Percentiles rank a stretch among this genome's conserved stretches.
Conservation (phyloP, 2,113 vertebrate species). For the Antechinus stuartii region DNA sequence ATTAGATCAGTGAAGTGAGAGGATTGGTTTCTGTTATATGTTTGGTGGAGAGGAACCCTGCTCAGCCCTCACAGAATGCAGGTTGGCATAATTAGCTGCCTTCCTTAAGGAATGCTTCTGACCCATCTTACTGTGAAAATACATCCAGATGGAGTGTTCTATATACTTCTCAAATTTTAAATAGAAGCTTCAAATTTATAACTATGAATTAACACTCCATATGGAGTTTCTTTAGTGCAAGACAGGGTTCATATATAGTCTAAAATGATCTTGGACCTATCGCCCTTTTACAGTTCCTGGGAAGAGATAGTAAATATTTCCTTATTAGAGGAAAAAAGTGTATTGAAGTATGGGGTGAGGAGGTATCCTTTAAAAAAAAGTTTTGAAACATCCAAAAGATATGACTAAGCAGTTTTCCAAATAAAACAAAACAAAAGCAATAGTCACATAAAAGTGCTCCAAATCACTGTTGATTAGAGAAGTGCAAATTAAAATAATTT, state of each 20-base stretch:
- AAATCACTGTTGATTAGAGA: not conserved
- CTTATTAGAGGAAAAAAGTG: not conserved
- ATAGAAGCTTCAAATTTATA: not conserved
- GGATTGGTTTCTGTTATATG: slow-evolving; percentile 62
- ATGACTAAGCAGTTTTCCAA: not conserved
- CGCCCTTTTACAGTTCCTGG: not conserved
- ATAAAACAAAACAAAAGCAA: not conserved
- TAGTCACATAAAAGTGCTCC: not conserved
- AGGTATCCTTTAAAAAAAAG: not conserved
- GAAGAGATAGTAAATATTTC: not conserved
- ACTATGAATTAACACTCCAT: not conserved
- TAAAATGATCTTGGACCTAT: not conserved
- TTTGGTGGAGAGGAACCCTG: slow-evolving; percentile 38
- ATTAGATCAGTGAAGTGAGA: slow-evolving; percentile 69
- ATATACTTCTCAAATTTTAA: slow-evolving; percentile 11
- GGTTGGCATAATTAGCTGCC: slow-evolving; percentile 64
- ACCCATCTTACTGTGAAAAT: slow-evolving; percentile 35
- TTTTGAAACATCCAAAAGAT: not conserved
- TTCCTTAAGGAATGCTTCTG: slow-evolving; percentile 62
- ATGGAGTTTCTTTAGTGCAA: slow-evolving; percentile 52
- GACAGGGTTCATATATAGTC: slow-evolving; percentile 35
- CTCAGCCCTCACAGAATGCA: not conserved
- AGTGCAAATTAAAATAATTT: not conserved
- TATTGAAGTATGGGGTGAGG: not conserved
- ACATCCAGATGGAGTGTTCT: slow-evolving; percentile 28